Conservation (phyloP, 1,140 invertebrate species). For the Neuroterus valhalla region DNA sequence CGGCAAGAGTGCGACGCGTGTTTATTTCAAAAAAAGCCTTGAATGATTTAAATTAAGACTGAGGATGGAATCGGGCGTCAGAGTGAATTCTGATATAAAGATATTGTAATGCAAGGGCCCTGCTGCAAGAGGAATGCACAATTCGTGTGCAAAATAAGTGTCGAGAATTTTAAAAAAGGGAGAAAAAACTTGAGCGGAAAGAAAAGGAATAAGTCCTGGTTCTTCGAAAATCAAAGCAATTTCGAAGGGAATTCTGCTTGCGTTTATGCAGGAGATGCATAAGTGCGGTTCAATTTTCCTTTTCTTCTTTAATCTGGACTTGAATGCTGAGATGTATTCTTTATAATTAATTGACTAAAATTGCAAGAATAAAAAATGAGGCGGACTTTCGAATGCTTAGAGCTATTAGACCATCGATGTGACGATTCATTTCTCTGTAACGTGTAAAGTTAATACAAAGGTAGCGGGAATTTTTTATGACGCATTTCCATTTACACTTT, state of each 20-base stretch:
- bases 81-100: constrained; percentile 36
- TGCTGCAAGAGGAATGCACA: constrained; percentile 26
- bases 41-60: constrained; percentile 59
- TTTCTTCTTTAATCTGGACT: not conserved
- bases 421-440: constrained; percentile 25
- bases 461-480: constrained; percentile 23
- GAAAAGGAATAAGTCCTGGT: constrained; percentile 5
- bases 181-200: not conserved
- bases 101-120: constrained; percentile 52
- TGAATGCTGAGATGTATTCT: not conserved
- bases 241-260: not conserved
- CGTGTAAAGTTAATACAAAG: constrained; percentile 28
- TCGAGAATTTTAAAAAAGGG: constrained; percentile 15
- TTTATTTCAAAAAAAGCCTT: constrained; percentile 9
- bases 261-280: not conserved
- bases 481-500: constrained; percentile 24
- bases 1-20: not conserved
- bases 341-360: not conserved
- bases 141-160: constrained; percentile 1
- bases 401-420: not conserved
- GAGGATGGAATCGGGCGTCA: constrained; percentile 43
- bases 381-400: not conserved
- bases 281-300: not conserved
- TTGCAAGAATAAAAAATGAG: not conserved
- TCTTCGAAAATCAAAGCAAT: not conserved